Evolutionary conservation across 1,140 invertebrate genomes (phyloP), one percentile per base, ranked within the genome.

Genomic region (Ladona fulva): DNA sequence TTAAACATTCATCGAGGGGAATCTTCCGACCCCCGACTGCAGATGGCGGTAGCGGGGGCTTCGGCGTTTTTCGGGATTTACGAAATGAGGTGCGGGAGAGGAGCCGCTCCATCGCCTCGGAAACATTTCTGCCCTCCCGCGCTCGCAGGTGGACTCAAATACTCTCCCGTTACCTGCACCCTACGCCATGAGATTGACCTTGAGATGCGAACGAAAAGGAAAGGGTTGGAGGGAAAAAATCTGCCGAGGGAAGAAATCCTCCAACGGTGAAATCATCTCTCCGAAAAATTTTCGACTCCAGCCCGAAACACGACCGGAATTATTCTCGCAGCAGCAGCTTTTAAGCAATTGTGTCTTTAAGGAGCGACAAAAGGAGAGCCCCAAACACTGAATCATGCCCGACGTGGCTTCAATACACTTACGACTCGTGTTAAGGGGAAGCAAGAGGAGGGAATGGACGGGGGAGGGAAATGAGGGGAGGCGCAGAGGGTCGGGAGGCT

Each of bases 401-500:
- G 52, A 66, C 52, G 52, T 66, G 52, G 52, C 52, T 66, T 66
- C 52, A 66, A 66, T 66, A 66, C 52, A 66, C 52, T 66, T 66
- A 66, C 52, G 10, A 52, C 44, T 19, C n/a, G n/a, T n/a, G n/a
- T n/a, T 8, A 8, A 16, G 52, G 14, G 52, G 52, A 66, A 12
- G 52, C 52, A 3, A 12, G 14, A 66, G 52, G 44, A 19, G 44
- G 44, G 44, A 19, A 10, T 52, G 44, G 44, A 52, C 10, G 44
- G 44, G 44, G 44, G 1, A 12, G n/a, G 52, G n/a, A 66, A 22
- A 22, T 66, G 14, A 22, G 52, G 16, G 52, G 52, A 22, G 16
- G 44, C 10, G 10, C 10, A 19, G 10, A 52, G 44, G 44, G 44
- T 10, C 10, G 44, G 19, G 44, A 52, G 44, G 44, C 44, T 12